Base-by-base conservation (phyloP, 2,888 invertebrate species). In the Ametastegia equiseti region DNA sequence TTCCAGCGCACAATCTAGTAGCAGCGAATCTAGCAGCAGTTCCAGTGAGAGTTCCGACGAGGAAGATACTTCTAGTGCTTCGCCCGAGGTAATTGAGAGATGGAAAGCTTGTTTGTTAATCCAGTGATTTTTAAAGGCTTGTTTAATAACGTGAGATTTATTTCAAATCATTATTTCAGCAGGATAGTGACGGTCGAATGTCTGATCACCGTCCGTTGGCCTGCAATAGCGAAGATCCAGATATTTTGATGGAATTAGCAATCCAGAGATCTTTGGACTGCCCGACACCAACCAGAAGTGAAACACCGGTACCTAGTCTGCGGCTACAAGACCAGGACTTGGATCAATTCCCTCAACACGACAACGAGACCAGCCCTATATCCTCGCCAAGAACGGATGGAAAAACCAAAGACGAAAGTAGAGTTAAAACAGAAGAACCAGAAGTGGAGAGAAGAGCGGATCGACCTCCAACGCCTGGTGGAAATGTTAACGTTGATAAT, bases 201-300 rank as follows among this genome's bases (percentile, higher is more conserved):
- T 85, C 86, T 2, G 90, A 90, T 80, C 85, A 87, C 81, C 88
- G 88, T 13, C 88, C 88, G 0, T 83, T 91, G 79, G 91, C 91
- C 15, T 86, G 87, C 11, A 88, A 89, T 50, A 91, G 91, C 69
- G 86, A 91, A 36, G 86, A 91, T 84, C 91, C 91, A n/a, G 91
- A 91, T 80, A 89, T 91, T 80, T 81, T 91, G 36, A 88, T 87
- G 85, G 91, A 91, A 83, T 85, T 91, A 15, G 91, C 90, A n/a
- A 89, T 91, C 50, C 89, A 88, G 75, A 86, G 89, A 81, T 90
- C 91, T 1, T 80, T 91, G 23, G 85, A 88, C 23, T 91, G 91
- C 82, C 86, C 88, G 11, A 91, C 91, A 0, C 91, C 91, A 2
- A 80, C 82, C 9, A 89, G 91, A n/a, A 86, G 88, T 73, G 87